phyloP scores from a whole-genome alignment of 1,140 invertebrate genomes.

The Rhysida immarginata region DNA sequence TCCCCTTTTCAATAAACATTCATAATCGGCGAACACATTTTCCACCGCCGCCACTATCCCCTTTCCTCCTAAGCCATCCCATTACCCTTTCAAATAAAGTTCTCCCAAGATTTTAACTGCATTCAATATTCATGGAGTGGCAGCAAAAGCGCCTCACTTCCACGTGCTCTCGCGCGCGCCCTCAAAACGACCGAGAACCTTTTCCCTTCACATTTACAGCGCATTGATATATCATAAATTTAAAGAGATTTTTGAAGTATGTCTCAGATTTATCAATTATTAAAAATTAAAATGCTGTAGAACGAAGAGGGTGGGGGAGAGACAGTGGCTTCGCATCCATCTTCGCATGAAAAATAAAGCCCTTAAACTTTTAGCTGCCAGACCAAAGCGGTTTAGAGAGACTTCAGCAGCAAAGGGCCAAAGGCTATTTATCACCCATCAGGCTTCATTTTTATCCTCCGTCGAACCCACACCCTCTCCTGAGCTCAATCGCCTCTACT shows the following conservation, averaged over 20 bases:
- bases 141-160: not conserved
- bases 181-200: not conserved
- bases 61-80: not conserved
- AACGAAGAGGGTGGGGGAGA: too few relatives aligned
- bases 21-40: too few relatives aligned
- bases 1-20: not conserved
- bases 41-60: too few relatives aligned
- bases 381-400: too few relatives aligned
- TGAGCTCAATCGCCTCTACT: too few relatives aligned
- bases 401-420: too few relatives aligned
- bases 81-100: not conserved
- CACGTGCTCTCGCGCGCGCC: not conserved
- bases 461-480: too few relatives aligned
- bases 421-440: too few relatives aligned
- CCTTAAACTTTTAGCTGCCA: too few relatives aligned
- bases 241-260: not conserved
- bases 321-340: too few relatives aligned
- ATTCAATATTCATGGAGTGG: not conserved
- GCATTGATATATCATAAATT: not conserved
- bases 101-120: not conserved
- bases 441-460: too few relatives aligned
- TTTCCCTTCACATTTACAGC: not conserved
- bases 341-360: too few relatives aligned
- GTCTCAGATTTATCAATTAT: not conserved
- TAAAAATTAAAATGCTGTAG: not conserved